phyloP scores from a whole-genome alignment of 2,797 vertebrate species.

The Pachyuromys duprasi region DNA sequence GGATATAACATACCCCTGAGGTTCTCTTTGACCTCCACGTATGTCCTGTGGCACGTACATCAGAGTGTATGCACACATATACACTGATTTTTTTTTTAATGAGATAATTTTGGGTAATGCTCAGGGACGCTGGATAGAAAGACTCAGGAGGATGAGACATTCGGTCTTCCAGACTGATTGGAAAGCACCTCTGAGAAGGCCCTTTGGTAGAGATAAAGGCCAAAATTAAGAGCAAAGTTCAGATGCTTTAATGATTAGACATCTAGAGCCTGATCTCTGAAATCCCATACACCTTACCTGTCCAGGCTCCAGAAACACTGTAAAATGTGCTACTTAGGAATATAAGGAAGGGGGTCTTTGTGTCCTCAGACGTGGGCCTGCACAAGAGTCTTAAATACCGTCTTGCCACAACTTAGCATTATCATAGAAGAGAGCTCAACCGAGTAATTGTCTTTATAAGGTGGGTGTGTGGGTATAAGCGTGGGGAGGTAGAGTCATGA shows the following conservation, averaged over 20 bases:
- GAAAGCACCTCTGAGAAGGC: neutral
- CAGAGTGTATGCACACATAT: accelerated
- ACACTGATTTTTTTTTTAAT: neutral
- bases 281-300: neutral
- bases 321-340: neutral
- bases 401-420: neutral
- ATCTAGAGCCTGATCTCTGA: neutral
- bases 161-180: neutral
- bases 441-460: neutral
- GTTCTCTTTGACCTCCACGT: neutral
- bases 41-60: neutral
- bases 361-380: neutral
- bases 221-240: neutral
- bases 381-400: neutral
- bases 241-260: neutral
- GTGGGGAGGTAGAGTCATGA: neutral
- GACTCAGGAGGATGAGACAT: neutral
- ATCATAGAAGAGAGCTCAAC: neutral
- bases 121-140: neutral
- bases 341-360: neutral
- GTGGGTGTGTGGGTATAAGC: neutral
- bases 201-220: neutral
- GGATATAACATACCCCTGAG: neutral
- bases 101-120: neutral
- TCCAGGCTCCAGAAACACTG: neutral